Evolutionary conservation across 2,888 invertebrate genomes (phyloP).

Genomic region (Clostera curtula): DNA sequence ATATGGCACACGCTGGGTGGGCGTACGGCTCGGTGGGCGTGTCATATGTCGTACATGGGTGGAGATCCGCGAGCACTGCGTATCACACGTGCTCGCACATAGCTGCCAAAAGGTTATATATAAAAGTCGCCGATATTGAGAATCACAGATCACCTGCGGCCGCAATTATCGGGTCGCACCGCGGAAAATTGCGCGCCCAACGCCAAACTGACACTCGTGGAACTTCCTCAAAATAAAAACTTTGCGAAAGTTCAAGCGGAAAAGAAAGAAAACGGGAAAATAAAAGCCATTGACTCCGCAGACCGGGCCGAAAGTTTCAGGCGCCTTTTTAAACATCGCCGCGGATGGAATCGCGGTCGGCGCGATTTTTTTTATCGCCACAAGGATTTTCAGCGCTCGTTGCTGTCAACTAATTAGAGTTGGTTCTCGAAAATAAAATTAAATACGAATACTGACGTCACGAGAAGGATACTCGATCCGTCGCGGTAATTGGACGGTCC

Average conservation of each 20-base stretch:
- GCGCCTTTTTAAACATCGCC: conserved; percentile 61
- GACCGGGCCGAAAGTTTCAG: conserved; percentile 60
- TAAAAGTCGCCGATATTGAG: conserved; percentile 21
- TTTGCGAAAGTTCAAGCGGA: conserved; percentile 69
- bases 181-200: conserved; percentile 67
- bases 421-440: conserved; percentile 33
- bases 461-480: conserved; percentile 24
- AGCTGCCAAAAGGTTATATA: too few relatives aligned
- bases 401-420: conserved; percentile 58
- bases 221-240: conserved; percentile 70
- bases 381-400: conserved; percentile 47
- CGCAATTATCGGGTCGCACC: conserved; percentile 69
- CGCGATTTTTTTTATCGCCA: conserved; percentile 48
- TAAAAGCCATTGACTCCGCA: conserved; percentile 71
- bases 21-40: conserved; percentile 55
- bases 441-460: conserved; percentile 29
- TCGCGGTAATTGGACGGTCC: conserved; percentile 17
- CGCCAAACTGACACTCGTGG: conserved; percentile 70
- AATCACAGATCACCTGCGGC: conserved; percentile 66
- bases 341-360: conserved; percentile 48
- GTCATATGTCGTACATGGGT: conserved; percentile 40
- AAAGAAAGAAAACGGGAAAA: conserved; percentile 68
- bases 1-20: conserved; percentile 37
- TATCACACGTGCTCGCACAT: conserved; percentile 11
- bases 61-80: too few relatives aligned